Base-by-base conservation (phyloP, 2,113 vertebrate species). In the Stomatorhinus ivindoensis region DNA sequence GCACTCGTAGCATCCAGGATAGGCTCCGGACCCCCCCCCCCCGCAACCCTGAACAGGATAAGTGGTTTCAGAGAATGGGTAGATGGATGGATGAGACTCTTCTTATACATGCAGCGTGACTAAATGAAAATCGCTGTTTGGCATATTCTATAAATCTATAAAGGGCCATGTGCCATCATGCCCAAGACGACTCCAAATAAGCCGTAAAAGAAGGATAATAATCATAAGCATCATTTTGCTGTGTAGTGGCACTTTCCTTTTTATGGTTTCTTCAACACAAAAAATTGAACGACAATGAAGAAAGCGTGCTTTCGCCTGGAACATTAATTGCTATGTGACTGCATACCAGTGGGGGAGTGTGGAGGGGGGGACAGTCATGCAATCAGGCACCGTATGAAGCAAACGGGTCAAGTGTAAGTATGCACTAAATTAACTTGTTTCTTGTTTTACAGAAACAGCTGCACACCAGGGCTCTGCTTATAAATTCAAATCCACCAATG, bases 401-500 rank as follows among this genome's bases (percentile, higher is more conserved):
- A 65, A 11, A 3, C 9, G n/a, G 61, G n/a, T 9, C 61, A 65
- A 65, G 61, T 69, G 61, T 69, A 27, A 31, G n/a, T 69, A 31
- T 27, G n/a, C n/a, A 3, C 82, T 7, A 42, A 24, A 84, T 4
- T 39, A n/a, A 65, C 27, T 44, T n/a, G 9, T 35, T 4, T 51
- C 87, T 91, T 86, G 3, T 46, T 24, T 90, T 92, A 55, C 95
- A 97, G 97, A 94, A 91, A 94, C 94, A 91, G 95, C 96, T 95
- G 97, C 96, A 95, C 97, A 98, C 94, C 97, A 98, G 51, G 97
- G 97, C 94, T 96, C 97, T 91, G 93, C 95, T 89, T 98, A 97
- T 95, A 99, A 98, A 95, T 97, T 97, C 92, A 99, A 99, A 95
- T 97, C 96, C 94, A 97, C 97, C 95, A 98, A 95, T 93, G 97